Percentiles rank a stretch among this genome's conserved stretches.
phyloP scores from a whole-genome alignment of 2,888 invertebrate species.

The Chrysolina americana region DNA sequence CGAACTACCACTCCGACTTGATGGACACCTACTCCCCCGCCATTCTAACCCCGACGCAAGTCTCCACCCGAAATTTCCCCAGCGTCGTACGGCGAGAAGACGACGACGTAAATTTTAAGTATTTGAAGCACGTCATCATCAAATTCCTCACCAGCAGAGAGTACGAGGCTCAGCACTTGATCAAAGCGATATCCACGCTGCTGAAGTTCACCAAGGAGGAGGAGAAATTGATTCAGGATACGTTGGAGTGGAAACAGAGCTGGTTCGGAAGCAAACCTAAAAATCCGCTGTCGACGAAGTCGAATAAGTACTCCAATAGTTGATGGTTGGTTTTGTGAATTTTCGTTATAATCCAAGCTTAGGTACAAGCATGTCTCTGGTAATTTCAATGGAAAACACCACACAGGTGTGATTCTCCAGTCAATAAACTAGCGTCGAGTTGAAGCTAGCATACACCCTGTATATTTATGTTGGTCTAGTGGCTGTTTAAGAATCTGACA shows the following conservation, averaged over 20 bases:
- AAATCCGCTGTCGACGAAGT: constrained; percentile 70
- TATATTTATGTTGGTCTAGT: too few relatives aligned
- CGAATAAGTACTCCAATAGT: constrained; percentile 73
- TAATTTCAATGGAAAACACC: neutral
- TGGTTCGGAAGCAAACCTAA: constrained; percentile 79
- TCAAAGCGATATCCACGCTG: constrained; percentile 88
- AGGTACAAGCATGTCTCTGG: too few relatives aligned
- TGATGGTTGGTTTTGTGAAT: constrained; percentile 69
- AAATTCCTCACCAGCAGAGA: constrained; percentile 93
- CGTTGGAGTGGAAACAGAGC: constrained; percentile 82
- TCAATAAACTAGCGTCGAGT: too few relatives aligned
- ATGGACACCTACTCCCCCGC: constrained; percentile 72
- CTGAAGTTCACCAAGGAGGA: constrained; percentile 89
- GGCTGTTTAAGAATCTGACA: too few relatives aligned
- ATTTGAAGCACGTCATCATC: constrained; percentile 93
- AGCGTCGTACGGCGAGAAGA: constrained; percentile 67
- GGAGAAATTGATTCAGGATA: constrained; percentile 85
- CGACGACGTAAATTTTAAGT: constrained; percentile 85
- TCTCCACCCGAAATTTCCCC: constrained; percentile 69
- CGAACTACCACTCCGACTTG: constrained; percentile 73
- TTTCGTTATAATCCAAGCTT: neutral
- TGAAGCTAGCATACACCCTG: too few relatives aligned
- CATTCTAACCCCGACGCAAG: constrained; percentile 76
- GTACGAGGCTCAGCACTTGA: constrained; percentile 89
- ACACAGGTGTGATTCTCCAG: too few relatives aligned